These are phyloP conservation scores for Mesoligia furuncula DNA, from an alignment of 2,888 invertebrate species.

Conservation along the genomic window DNA sequence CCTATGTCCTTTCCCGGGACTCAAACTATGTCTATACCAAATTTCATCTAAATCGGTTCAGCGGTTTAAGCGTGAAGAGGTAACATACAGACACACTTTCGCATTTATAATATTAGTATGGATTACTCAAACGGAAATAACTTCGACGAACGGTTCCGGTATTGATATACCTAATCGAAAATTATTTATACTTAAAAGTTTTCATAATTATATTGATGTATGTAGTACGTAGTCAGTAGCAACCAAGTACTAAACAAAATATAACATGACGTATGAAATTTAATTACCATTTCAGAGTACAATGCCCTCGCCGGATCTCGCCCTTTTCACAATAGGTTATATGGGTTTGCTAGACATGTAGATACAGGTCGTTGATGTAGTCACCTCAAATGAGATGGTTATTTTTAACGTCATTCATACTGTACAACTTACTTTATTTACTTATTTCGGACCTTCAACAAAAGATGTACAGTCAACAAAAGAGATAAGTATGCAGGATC, in stretches of 20 bases:
- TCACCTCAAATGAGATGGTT: not conserved
- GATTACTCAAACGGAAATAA: not conserved
- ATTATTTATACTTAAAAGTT: not conserved
- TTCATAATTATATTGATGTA: not conserved
- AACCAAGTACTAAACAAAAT: conserved; percentile 33
- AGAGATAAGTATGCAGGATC: too few relatives aligned
- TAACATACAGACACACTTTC: too few relatives aligned
- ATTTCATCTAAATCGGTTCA: too few relatives aligned
- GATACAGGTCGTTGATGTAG: not conserved
- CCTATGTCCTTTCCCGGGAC: too few relatives aligned
- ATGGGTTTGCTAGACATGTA: not conserved
- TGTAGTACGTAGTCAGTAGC: conserved; percentile 33
- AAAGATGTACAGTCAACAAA: too few relatives aligned
- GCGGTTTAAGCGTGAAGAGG: too few relatives aligned
- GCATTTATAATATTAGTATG: too few relatives aligned
- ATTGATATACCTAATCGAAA: not conserved
- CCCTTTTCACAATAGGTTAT: not conserved
- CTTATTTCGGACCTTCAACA: too few relatives aligned
- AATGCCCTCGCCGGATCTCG: not conserved
- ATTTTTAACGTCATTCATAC: not conserved
- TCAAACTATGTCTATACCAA: too few relatives aligned
- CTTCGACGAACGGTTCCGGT: not conserved
- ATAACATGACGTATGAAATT: not conserved
- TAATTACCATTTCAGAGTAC: not conserved
- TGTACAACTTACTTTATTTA: not conserved